Evolutionary conservation across 2,113 vertebrate species (phyloP), one percentile per base, ranked within the genome.

Genomic region (Thomomys bottae): DNA sequence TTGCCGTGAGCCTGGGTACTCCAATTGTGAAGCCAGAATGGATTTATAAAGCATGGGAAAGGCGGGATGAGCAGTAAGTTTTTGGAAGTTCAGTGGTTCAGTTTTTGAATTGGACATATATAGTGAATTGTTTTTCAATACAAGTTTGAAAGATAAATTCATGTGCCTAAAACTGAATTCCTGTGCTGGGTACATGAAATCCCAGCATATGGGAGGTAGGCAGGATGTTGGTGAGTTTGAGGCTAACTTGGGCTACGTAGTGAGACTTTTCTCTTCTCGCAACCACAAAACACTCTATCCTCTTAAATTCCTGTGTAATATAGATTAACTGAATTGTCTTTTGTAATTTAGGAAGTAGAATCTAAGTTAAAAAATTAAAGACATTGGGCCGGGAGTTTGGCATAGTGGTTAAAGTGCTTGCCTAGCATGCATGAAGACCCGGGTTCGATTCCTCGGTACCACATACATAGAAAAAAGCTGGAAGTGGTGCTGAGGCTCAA

Each of bases 21-120:
- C 99, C 99, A 70, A 99, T 99, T 12, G 97, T 99, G 97, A 99
- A 98, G 92, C 98, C 98, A 83, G 98, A 98, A 57, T 99, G 99
- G 99, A 99, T 99, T 97, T 98, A 98, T 79, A 98, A 98, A 92
- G 97, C 99, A 57, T 99, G 99, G 99, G 99, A 99, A 94, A 98
- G 96, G 92, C 98, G 98, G 95, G 97, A 99, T 96, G 98, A 99
- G 72, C 95, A 98, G 99, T 97, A 96, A 96, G 96, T 96, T 7
- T 93, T 93, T 81, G 84, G 72, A 75, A 90, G 88, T 80, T 79
- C 28, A 68, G 4, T 93, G 59, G 42, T 79, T 95, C 4, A 40
- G 92, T 90, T 63, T 88, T 36, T 90, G 68, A 90, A 49, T 87
- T 83, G 49, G 85, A 70, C 10, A 40, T 89, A 17, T 21, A 54